A percentile compares a stretch with the other conserved stretches of the same genome.
phyloP scores from a whole-genome alignment of 2,888 invertebrate genomes.

The Eilema caniola region DNA sequence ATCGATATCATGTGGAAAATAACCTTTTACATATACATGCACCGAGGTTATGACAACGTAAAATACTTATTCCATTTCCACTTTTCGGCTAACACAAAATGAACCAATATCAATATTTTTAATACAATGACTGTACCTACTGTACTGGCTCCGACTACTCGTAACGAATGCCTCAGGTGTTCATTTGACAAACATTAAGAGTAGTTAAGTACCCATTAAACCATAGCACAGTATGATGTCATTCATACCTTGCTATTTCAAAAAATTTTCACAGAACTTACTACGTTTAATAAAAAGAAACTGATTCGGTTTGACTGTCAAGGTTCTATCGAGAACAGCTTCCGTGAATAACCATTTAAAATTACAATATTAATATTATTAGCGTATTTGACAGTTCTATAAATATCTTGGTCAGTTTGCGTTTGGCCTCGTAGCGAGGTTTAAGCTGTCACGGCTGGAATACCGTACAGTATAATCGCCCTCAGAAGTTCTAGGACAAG shows the following conservation, averaged over 20 bases:
- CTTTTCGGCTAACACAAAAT: too few relatives aligned
- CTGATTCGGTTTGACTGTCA: neutral
- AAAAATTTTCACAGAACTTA: neutral
- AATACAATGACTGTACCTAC: too few relatives aligned
- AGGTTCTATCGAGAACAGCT: neutral
- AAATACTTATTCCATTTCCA: too few relatives aligned
- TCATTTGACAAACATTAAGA: neutral
- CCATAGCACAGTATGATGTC: neutral
- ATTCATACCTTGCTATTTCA: neutral
- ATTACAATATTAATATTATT: neutral
- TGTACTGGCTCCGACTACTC: neutral
- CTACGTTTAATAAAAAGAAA: neutral
- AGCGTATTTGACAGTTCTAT: constrained; percentile 1
- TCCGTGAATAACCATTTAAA: neutral
- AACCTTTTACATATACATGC: too few relatives aligned
- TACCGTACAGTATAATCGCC: neutral
- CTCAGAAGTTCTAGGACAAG: neutral
- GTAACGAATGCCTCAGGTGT: neutral
- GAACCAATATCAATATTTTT: too few relatives aligned
- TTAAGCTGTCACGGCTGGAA: neutral
- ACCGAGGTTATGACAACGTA: too few relatives aligned
- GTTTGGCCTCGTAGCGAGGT: neutral
- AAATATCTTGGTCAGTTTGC: neutral
- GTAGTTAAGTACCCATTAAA: neutral
- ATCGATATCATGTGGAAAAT: constrained; percentile 8